Base-by-base conservation (phyloP, 2,113 vertebrate genomes). In the Zapornia atra region DNA sequence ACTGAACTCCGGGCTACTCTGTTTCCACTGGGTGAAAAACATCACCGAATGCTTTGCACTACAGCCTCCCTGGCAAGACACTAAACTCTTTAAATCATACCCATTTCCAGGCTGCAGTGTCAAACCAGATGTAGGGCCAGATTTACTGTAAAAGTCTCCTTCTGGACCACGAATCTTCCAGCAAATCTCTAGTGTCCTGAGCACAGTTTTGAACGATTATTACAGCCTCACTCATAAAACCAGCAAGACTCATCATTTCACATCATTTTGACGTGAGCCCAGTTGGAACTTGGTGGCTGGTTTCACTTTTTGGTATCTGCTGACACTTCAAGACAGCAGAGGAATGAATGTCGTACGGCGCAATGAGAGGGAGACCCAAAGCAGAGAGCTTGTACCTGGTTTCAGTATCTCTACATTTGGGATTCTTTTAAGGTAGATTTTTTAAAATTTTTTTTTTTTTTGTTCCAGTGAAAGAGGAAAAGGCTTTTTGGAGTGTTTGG, bases 101-200 rank as follows among this genome's bases (percentile, higher is more conserved):
- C 61, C 73, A 15, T 88, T 92, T 94, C 73, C 84, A 61, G 63
- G 48, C 22, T 91, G 65, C 10, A 3, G 34, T n/a, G 36, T 72
- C 75, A 90, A 90, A 83, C 11, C 70, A 95, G 46, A 91, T 53
- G n/a, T 50, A 36, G 63, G 51, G 66, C 51, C 36, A 80, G 56
- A 64, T 90, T 83, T 94, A 68, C 72, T 81, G 61, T 68, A 81
- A 95, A 92, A 92, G 46, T 63, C 40, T 77, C 33, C 33, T 83
- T 65, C 78, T 85, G 20, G n/a, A 15, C 54, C 57, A 44, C 17
- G 34, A 77, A 77, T 78, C 1, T 5, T 51, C 42, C 65, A 68
- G 68, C 57, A 93, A 93, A 81, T 20, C 42, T 73, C 28, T 81
- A 53, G 54, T 53, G 31, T 25, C 11, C 40, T 29, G 12, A 88